phyloP scores from a whole-genome alignment of 2,888 invertebrate genomes.

The Dryocosmus kuriphilus region DNA sequence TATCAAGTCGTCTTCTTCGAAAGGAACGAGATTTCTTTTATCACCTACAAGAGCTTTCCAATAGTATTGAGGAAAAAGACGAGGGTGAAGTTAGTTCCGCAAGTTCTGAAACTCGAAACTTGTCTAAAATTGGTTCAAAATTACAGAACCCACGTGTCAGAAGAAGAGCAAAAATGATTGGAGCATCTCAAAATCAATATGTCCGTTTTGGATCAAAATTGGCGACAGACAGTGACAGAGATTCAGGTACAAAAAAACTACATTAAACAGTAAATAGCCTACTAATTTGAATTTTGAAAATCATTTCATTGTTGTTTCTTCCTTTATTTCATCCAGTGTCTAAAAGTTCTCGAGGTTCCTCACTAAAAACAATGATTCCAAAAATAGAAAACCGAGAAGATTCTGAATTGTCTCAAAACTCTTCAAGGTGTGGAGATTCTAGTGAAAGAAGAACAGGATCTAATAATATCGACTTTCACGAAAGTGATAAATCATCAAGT shows the following conservation, averaged over 20 bases:
- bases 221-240: background rate
- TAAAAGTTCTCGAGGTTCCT: background rate
- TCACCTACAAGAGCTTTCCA: conserved; percentile 45
- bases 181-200: background rate
- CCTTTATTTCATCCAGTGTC: background rate
- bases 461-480: background rate
- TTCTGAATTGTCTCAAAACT: background rate
- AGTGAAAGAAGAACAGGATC: conserved; percentile 11
- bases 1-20: conserved; percentile 35
- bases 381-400: conserved; percentile 4
- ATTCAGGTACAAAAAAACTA: background rate
- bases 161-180: conserved; percentile 55
- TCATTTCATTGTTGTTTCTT: background rate
- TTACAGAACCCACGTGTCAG: conserved; percentile 56
- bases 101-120: conserved; percentile 22
- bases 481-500: background rate
- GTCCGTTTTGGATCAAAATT: background rate
- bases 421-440: background rate
- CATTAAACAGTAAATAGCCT: background rate
- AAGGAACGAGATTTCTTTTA: conserved; percentile 40
- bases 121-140: background rate
- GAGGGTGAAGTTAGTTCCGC: conserved; percentile 54
- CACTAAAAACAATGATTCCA: background rate
- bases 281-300: no score
- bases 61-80: conserved; percentile 64